Evolutionary conservation across 2,888 invertebrate genomes (phyloP), one percentile per base, ranked within the genome.

Genomic region (Sisyra nigra): DNA sequence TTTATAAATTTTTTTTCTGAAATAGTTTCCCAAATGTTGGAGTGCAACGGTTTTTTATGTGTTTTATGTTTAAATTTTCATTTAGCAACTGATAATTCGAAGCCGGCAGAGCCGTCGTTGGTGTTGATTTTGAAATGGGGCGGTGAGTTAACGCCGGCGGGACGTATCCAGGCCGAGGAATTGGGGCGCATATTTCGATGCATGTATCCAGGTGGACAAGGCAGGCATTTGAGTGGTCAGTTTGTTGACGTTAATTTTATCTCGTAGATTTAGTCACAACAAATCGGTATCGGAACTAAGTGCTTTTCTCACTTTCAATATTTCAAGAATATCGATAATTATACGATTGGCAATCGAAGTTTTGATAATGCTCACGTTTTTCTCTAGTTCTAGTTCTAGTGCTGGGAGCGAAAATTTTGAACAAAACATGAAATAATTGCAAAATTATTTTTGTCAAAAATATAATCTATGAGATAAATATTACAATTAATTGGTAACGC

Each of bases 101-200:
- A 19, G 46, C 82, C 85, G 3, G 81, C 85, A 33, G 92, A 93
- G 53, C 94, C 97, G 0, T 94, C 94, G 0, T 68, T 99, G 47
- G 88, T 98, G 43, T 68, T 99, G 51, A 97, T 99, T 49, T 69
- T 98, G 48, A 99, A 99, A 68, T 99, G 98, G 98, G 98, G 98
- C 48, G 98, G 98, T 37, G 98, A 98, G 67, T 67, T 98, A 57
- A 99, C 98, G 6, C 94, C 96, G 1, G 96, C 96, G 2, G 98
- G 98, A 3, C 78, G 93, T 50, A 87, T 92, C 46, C 96, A 97
- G 67, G 96, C 97, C 0, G 96, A 97, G 67, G 93, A 96, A 65
- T 66, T 97, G 50, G 98, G 98, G 35, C 76, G 94, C 53, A 93
- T 97, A 60, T 98, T 98, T 70, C 81, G 98, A 50, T 97, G 97